phyloP scores from a whole-genome alignment of 2,113 vertebrate species.

The Paramisgurnus dabryanus region DNA sequence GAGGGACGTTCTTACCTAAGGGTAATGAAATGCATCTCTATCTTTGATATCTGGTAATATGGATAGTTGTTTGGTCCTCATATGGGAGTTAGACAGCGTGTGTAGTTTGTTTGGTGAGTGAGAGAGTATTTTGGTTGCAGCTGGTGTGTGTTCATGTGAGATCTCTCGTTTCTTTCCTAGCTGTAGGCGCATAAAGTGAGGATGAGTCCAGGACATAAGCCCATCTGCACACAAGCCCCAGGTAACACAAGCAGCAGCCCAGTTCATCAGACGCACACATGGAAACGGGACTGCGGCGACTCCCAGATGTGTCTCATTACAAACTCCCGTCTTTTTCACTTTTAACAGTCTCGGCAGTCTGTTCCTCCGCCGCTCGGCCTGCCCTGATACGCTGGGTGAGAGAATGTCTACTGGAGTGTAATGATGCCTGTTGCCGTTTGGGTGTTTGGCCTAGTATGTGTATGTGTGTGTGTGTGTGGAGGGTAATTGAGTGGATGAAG shows the following conservation, averaged over 20 bases:
- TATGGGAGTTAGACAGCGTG: constrained; percentile 6
- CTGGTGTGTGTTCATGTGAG: constrained; percentile 24
- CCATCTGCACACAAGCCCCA: constrained; percentile 75
- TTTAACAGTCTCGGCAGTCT: constrained; percentile 49
- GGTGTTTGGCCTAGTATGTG: constrained; percentile 56
- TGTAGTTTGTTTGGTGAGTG: constrained; percentile 29
- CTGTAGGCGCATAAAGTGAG: constrained; percentile 58
- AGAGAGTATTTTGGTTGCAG: constrained; percentile 12
- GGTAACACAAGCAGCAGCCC: constrained; percentile 67
- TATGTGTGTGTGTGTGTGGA: constrained; percentile 46
- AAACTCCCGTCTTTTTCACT: constrained; percentile 54
- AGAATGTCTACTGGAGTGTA: constrained; percentile 44
- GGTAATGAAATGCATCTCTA: constrained; percentile 22
- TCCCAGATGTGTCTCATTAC: constrained; percentile 70
- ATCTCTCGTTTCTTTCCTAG: constrained; percentile 39
- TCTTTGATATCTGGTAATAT: constrained; percentile 28
- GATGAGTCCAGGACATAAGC: constrained; percentile 66
- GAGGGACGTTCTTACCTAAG: constrained; percentile 26
- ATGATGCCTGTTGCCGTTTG: constrained; percentile 61
- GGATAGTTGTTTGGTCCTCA: constrained; percentile 20
- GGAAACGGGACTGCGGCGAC: constrained; percentile 61
- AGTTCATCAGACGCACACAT: constrained; percentile 43
- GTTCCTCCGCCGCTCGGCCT: constrained; percentile 36
- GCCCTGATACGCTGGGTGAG: constrained; percentile 34
- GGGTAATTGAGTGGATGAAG: constrained; percentile 58